Base-by-base conservation (phyloP, 1,140 invertebrate genomes). In the Bombus affinis region DNA sequence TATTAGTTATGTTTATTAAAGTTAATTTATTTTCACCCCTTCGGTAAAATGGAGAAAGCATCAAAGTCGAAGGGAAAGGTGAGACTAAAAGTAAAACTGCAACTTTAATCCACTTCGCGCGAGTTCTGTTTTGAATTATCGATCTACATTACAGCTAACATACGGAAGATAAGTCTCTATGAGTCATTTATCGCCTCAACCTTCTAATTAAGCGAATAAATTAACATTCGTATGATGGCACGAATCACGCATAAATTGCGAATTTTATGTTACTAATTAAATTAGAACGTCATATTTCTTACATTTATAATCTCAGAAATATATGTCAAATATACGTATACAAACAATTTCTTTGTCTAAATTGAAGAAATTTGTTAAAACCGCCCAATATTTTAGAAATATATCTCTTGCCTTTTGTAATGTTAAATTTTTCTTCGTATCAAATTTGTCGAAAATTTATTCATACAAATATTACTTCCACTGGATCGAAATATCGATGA, bases 101-200 rank as follows among this genome's bases (percentile, higher is more conserved):
- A 39, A 42, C 10, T 39, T 39, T 47, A 57, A 42, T 71, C 35
- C 28, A 25, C 32, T 57, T 32, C 25, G 42, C n/a, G 47, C 72
- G 62, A 62, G 65, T 18, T 81, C 37, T 47, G 71, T 81, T 86
- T 81, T 71, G 62, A 76, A 81, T 86, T 86, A 87, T 87, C 78
- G 86, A 87, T 81, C 73, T 76, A 76, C 35, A 35, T 47, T 76
- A 65, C 39, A 44, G 22, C 25, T 42, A 75, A 32, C 37, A 57
- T 53, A 35, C 53, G 32, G 32, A 76, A 76, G 47, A 86, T 57
- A 81, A 80, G 75, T 76, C 22, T 62, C 32, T 57, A 66, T 79
- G 75, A 79, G 32, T 87, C 68, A 84, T 13, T 18, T 66, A n/a
- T 68, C 32, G 32, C 35, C 25, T 47, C 4, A 35, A 42, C 28